phyloP scores from a whole-genome alignment of 2,113 vertebrate species.

The Emydura subglobosa region DNA sequence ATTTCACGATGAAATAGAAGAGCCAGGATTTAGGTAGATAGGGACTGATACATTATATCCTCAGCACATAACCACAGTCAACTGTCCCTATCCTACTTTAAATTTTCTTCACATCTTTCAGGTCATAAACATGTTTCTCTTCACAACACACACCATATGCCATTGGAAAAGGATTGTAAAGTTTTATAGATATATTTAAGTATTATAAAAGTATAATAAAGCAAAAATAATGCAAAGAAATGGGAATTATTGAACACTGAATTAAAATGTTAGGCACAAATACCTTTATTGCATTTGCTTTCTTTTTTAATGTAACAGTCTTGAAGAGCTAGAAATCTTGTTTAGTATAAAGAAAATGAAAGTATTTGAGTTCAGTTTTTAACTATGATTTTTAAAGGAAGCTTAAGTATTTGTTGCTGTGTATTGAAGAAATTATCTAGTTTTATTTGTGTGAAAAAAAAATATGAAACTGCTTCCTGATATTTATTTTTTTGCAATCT shows the following conservation, averaged over 20 bases:
- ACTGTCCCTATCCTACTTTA: constrained; percentile 59
- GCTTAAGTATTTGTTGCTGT: not conserved
- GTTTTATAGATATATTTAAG: constrained; percentile 77
- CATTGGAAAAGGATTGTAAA: constrained; percentile 77
- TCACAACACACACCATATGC: constrained; percentile 77
- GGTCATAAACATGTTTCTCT: constrained; percentile 76
- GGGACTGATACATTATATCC: constrained; percentile 45
- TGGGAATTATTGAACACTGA: constrained; percentile 73
- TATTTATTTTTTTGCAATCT: not conserved
- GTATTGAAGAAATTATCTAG: not conserved
- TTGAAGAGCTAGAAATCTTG: constrained; percentile 35
- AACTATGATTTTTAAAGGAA: not conserved
- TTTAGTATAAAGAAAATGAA: constrained; percentile 10
- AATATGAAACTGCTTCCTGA: not conserved
- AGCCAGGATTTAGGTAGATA: constrained; percentile 4
- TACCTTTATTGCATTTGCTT: constrained; percentile 48
- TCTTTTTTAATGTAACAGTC: constrained; percentile 41
- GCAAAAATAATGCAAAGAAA: constrained; percentile 76
- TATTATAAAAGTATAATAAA: constrained; percentile 77
- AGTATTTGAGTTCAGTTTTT: constrained; percentile 18
- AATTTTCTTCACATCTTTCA: constrained; percentile 78
- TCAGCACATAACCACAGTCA: constrained; percentile 26
- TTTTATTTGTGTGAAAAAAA: not conserved
- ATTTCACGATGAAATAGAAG: constrained; percentile 34
- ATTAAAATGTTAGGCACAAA: constrained; percentile 71